Conservation (phyloP, 37 sponge, comb jelly and placozoan genomes). For the Beroe ovata region DNA sequence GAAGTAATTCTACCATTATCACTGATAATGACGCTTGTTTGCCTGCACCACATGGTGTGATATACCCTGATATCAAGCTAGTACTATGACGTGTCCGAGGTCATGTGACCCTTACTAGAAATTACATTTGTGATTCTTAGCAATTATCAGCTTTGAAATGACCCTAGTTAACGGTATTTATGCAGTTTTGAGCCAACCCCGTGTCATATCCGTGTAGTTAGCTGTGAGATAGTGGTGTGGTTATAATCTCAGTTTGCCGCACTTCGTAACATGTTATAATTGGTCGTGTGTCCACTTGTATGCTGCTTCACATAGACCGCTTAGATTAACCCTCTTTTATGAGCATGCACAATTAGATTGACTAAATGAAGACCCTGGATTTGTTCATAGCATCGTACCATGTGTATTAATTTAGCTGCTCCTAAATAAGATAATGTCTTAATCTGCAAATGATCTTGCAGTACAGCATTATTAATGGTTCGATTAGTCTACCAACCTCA, state of each 20-base stretch:
- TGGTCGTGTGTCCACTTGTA: too few relatives aligned
- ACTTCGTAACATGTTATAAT: background rate
- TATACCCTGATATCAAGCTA: too few relatives aligned
- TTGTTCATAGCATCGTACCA: background rate
- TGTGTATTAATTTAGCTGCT: constrained; percentile 10
- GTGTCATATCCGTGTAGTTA: background rate
- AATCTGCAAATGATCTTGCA: constrained; percentile 4
- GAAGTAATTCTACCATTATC: too few relatives aligned
- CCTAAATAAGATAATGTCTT: constrained; percentile 20
- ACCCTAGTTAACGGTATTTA: background rate
- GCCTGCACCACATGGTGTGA: too few relatives aligned
- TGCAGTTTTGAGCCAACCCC: background rate
- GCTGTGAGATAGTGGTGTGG: too few relatives aligned
- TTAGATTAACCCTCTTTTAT: too few relatives aligned
- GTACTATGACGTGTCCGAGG: too few relatives aligned
- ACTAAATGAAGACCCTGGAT: background rate
- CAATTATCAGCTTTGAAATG: background rate
- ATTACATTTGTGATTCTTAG: background rate
- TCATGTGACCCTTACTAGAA: background rate
- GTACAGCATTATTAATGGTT: background rate
- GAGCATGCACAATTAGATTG: background rate
- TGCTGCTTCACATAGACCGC: too few relatives aligned
- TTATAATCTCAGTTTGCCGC: too few relatives aligned
- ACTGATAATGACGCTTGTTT: too few relatives aligned
- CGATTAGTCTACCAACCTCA: constrained; percentile 53